Base-by-base conservation (phyloP, 1,140 invertebrate species). In the Drosophila baimaii region DNA sequence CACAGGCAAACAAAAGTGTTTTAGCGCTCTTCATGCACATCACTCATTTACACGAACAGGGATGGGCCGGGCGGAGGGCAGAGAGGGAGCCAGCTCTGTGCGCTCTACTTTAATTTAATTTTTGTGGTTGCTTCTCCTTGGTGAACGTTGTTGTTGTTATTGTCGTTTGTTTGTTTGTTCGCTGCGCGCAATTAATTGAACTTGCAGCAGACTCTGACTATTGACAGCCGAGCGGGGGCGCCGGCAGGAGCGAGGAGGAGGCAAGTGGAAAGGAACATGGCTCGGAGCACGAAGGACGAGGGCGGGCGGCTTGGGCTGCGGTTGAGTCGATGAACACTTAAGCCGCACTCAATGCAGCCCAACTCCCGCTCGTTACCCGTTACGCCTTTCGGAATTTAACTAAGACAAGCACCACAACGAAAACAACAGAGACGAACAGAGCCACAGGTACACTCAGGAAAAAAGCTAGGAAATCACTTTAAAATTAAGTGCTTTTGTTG, bases 101-200 rank as follows among this genome's bases (percentile, higher is more conserved):
- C 72, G 81, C 74, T 86, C 88, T 70, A 90, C 83, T 90, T 90
- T 90, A 90, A 90, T 90, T 90, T 90, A 90, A 90, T 90, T 90
- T 90, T 90, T 90, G 88, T 74, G 88, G 88, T 86, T 83, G 73
- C 79, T 64, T 63, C 56, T 62, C 63, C 61, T 47, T 54, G 55
- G 37, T 47, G 47, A 19, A 25, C 25, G 69, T 29, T 59, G 59
- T 44, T 69, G 64, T 55, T 65, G 72, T 46, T 70, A 33, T 52
- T 79, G 63, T 65, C 76, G 79, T 73, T 77, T 66, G 65, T 80
- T 82, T 88, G 82, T 86, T 80, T 90, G 79, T 79, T 82, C 79
- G 79, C 77, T 90, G 82, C 82, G 88, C 88, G 88, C 88, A 90
- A 90, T 90, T 90, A 90, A 90, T 90, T 90, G 88, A 90, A 90